A percentile compares a stretch with the other conserved stretches of the same genome.
Evolutionary conservation across 2,113 vertebrate genomes (phyloP).

Genomic region (Pterocles burchelli): DNA sequence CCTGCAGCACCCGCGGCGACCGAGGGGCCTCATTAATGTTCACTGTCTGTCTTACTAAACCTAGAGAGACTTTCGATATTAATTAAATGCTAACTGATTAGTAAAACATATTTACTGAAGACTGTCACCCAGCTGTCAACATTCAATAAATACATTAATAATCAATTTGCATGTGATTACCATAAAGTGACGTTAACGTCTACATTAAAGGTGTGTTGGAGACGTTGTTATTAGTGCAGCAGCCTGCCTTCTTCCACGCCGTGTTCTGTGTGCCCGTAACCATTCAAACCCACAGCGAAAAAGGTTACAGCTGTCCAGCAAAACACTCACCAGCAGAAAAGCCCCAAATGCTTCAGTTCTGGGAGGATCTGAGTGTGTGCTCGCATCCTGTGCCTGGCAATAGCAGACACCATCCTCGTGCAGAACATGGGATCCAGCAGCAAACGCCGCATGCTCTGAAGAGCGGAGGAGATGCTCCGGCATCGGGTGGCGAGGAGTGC

Average conservation of each 20-base stretch:
- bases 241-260: not conserved
- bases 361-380: not conserved
- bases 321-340: fast-evolving
- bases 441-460: fast-evolving
- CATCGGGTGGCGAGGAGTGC: not conserved
- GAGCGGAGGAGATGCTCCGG: fast-evolving
- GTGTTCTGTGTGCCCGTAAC: not conserved
- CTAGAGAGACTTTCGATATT: not conserved
- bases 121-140: conserved; percentile 34
- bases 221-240: not conserved
- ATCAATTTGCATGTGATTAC: conserved; percentile 37
- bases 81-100: conserved; percentile 51
- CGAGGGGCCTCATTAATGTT: not conserved
- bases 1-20: not conserved
- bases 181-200: not conserved
- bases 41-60: not conserved
- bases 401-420: not conserved
- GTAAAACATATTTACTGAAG: conserved; percentile 48
- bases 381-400: fast-evolving
- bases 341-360: not conserved
- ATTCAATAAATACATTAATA: conserved; percentile 48
- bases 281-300: not conserved
- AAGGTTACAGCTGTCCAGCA: not conserved
- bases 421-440: not conserved
- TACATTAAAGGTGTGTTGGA: conserved; percentile 5